Base-by-base conservation (phyloP, 2,888 invertebrate genomes). In the Cremastobaeus sp. region DNA sequence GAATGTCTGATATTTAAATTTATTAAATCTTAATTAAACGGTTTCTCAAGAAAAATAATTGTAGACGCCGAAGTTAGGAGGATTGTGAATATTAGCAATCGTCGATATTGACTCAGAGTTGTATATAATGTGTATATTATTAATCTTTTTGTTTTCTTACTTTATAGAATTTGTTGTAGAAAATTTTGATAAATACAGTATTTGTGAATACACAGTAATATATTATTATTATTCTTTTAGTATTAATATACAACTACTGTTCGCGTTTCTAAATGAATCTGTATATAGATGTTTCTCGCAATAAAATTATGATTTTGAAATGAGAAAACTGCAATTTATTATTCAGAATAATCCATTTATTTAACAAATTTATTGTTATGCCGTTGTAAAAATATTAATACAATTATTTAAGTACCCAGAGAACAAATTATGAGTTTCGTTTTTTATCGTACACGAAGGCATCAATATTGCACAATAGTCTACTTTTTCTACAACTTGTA, bases 241-340 rank as follows among this genome's bases (percentile, higher is more conserved):
- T 83, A 82, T 76, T 76, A 76, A 76, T 73, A 73, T 64, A 64
- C 68, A 34, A 74, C 78, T 17, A 50, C 6, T 55, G 39, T 18
- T 55, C 69, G 37, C 48, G 41, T 70, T 34, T 41, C 14, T 70
- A 60, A 55, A 62, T 45, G 30, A 54, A 60, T 84, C 80, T 86
- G 86, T 86, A 86, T 82, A 86, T 86, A 86, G 80, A 81, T 77
- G 76, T 81, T 68, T 83, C 82, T 84, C 82, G 64, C 83, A 86
- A 84, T 84, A 84, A 85, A 86, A 82, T 43, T 50, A 69, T 43
- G 57, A 68, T 52, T 68, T 68, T 54, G 37, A 65, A 65, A 11
- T 14, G 34, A 62, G n/a, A n/a, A n/a, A n/a, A n/a, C n/a, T n/a
- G n/a, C n/a, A n/a, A n/a, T n/a, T n/a, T n/a, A n/a, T n/a, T n/a